Conservation (phyloP, 2,113 vertebrate species). For the Otolemur garnettii region DNA sequence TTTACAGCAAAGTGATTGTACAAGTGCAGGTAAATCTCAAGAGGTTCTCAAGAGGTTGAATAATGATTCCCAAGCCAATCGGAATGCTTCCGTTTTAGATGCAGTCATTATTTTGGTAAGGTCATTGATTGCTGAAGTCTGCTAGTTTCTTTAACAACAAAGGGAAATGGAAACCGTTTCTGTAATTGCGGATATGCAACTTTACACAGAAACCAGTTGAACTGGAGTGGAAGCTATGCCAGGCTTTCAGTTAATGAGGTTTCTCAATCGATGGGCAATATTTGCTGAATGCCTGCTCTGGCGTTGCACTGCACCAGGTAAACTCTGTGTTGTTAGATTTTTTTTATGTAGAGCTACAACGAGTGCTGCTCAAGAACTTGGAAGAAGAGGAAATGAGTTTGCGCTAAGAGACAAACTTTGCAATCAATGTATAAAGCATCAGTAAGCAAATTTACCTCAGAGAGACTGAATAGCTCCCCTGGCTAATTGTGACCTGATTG, state of each 20-base stretch:
- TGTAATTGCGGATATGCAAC: constrained; percentile 63
- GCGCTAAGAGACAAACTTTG: constrained; percentile 43
- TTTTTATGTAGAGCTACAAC: not conserved
- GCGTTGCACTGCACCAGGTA: not conserved
- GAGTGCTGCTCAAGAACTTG: not conserved
- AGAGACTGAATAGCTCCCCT: constrained; percentile 44
- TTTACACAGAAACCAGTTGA: constrained; percentile 61
- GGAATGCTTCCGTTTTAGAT: constrained; percentile 70
- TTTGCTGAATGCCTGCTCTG: not conserved
- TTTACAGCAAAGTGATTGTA: constrained; percentile 56
- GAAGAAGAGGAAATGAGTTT: constrained; percentile 12
- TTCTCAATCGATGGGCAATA: constrained; percentile 64
- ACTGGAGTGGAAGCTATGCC: constrained; percentile 45
- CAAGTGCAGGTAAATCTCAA: constrained; percentile 66
- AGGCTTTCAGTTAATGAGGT: constrained; percentile 67
- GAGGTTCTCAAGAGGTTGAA: constrained; percentile 63
- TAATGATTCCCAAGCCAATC: constrained; percentile 61
- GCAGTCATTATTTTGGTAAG: constrained; percentile 75
- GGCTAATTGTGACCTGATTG: constrained; percentile 54
- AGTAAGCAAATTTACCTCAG: constrained; percentile 50
- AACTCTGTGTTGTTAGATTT: not conserved
- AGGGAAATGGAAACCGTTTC: constrained; percentile 75
- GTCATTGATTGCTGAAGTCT: constrained; percentile 75
- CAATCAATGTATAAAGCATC: constrained; percentile 44
- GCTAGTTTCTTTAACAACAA: constrained; percentile 72